These are phyloP conservation scores for Silvanus unidentatus DNA, from an alignment of 2,888 invertebrate genomes.

Conservation along the genomic window DNA sequence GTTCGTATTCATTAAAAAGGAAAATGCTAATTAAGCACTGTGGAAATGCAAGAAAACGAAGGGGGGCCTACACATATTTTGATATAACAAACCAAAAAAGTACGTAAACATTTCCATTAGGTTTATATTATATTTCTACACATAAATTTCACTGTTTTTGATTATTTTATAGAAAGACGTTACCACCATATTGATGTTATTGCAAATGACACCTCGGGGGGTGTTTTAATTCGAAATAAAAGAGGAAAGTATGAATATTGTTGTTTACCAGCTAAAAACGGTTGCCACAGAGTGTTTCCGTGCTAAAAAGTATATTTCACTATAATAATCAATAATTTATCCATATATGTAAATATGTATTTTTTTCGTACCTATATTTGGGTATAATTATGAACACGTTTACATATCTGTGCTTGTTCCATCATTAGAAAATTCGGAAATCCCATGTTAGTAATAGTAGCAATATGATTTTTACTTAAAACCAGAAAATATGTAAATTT, in stretches of 20 bases:
- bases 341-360: too few relatives aligned
- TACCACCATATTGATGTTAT: constrained; percentile 1
- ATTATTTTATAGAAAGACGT: neutral
- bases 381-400: too few relatives aligned
- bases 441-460: too few relatives aligned
- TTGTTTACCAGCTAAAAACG: constrained; percentile 1
- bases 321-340: too few relatives aligned
- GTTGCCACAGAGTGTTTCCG: neutral
- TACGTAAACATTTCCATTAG: neutral
- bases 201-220: constrained; percentile 3
- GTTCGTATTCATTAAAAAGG: constrained; percentile 1
- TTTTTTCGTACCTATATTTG: too few relatives aligned
- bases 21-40: neutral
- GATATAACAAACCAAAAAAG: neutral
- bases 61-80: neutral
- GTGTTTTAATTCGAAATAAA: constrained; percentile 3
- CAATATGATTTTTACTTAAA: too few relatives aligned
- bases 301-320: neutral
- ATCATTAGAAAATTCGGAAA: too few relatives aligned
- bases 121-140: neutral
- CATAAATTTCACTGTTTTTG: neutral
- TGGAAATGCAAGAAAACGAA: neutral
- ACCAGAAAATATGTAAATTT: too few relatives aligned
- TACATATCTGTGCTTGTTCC: too few relatives aligned
- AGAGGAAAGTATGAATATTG: constrained; percentile 4